Conservation (phyloP, 2,888 invertebrate genomes). For the Ichneumoninae sp. region DNA sequence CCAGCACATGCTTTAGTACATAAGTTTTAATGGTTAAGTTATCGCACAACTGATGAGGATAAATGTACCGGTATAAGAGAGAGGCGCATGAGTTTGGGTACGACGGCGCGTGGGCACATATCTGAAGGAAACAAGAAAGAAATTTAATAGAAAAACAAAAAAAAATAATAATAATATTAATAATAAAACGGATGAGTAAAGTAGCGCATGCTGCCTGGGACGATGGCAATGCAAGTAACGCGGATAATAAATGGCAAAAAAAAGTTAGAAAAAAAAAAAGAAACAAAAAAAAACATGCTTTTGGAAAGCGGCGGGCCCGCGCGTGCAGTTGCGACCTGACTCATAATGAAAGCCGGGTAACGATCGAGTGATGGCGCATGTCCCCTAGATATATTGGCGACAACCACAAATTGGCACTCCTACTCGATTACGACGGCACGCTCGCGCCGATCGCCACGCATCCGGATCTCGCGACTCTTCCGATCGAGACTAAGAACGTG, state of each 20-base stretch:
- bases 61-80: constrained; percentile 24
- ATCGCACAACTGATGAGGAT: constrained; percentile 24
- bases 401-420: constrained; percentile 92
- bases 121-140: constrained; percentile 45
- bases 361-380: constrained; percentile 82
- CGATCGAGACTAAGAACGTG: constrained; percentile 93
- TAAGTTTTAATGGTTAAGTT: constrained; percentile 45
- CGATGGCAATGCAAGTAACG: constrained; percentile 41
- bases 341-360: constrained; percentile 82
- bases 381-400: constrained; percentile 92
- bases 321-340: constrained; percentile 80
- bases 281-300: constrained; percentile 46
- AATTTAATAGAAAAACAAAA: constrained; percentile 20
- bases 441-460: constrained; percentile 95
- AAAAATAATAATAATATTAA: not conserved
- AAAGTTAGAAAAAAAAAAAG: not conserved
- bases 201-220: constrained; percentile 46
- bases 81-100: constrained; percentile 81
- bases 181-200: constrained; percentile 26
- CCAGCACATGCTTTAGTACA: constrained; percentile 78
- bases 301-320: constrained; percentile 78
- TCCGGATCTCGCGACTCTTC: constrained; percentile 94
- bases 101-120: constrained; percentile 77
- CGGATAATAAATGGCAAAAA: not conserved
- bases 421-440: constrained; percentile 95